Evolutionary conservation across 2,797 vertebrate genomes (phyloP), one percentile per base, ranked within the genome.

Genomic region (Chelon auratus): DNA sequence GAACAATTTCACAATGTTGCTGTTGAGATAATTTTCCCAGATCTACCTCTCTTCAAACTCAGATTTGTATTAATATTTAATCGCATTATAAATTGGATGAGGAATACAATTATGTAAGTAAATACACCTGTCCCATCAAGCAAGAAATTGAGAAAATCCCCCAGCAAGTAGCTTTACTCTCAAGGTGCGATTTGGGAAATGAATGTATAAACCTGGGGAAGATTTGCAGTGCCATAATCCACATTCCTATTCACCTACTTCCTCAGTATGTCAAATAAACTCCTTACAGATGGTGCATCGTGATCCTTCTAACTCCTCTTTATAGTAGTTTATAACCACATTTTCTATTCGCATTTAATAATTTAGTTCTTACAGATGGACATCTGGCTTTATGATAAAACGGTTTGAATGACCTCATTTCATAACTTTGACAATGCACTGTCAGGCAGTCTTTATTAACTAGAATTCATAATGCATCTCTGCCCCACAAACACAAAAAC

Each of bases 61-160:
- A 65, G 87, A 90, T 88, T 92, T 88, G 81, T 87, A 93, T 94
- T 93, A 93, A 94, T 93, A 91, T 94, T 93, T 92, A 94, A 94
- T 93, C 87, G 82, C 85, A 93, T 93, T 93, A 92, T 88, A 89
- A 94, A 92, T 91, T 93, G 91, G 82, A 90, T 75, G 88, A 91
- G 86, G 81, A 93, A 93, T 92, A 93, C 93, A 93, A 94, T 94
- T 93, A 93, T 88, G 87, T 88, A 91, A 91, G 93, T 94, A 94
- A 95, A 94, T 93, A 95, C 86, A 94, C 91, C 92, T 93, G 93
- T 94, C 85, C 86, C 86, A 91, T 91, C 91, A 93, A 89, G 92
- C 94, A 94, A 89, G 91, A 94, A 93, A 94, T 94, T 91, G 90
- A 92, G 84, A 92, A 93, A 94, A 92, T 92, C 91, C 88, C 86